A percentile compares a stretch with the other conserved stretches of the same genome.
Conservation (phyloP, 2,113 vertebrate species). For the Etheostoma cragini region DNA sequence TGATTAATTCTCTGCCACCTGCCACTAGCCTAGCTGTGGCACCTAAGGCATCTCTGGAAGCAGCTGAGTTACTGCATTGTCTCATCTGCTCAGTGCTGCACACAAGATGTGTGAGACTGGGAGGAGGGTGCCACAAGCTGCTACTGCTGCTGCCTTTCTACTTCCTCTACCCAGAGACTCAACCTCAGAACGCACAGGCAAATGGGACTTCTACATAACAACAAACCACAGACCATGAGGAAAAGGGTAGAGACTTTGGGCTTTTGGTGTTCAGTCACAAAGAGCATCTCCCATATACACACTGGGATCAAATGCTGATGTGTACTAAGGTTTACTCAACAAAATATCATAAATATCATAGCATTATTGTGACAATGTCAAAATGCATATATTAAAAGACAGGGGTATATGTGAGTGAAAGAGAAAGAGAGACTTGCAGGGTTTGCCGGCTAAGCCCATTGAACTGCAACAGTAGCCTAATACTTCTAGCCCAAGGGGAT, state of each 20-base stretch:
- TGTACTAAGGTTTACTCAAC: background rate
- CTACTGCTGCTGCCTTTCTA: conserved; percentile 46
- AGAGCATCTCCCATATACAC: conserved; percentile 1
- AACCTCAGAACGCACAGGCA: conserved; percentile 25
- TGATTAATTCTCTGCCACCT: conserved; percentile 65
- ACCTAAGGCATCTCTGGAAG: conserved; percentile 58
- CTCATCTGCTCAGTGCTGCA: conserved; percentile 53
- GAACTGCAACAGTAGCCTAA: conserved; percentile 55
- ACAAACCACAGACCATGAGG: conserved; percentile 5
- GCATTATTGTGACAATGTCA: background rate
- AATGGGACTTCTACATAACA: conserved; percentile 7
- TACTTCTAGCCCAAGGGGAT: conserved; percentile 58
- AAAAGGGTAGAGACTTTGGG: background rate
- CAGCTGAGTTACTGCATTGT: conserved; percentile 60
- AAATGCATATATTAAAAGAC: background rate
- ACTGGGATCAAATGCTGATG: background rate
- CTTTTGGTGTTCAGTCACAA: conserved; percentile 5
- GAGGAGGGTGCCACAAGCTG: conserved; percentile 34
- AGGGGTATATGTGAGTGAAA: background rate
- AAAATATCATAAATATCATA: background rate
- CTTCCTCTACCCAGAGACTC: conserved; percentile 28
- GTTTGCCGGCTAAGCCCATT: conserved; percentile 49
- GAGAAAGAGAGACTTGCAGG: conserved; percentile 1
- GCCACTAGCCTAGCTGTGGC: conserved; percentile 46
- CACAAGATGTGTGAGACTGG: conserved; percentile 34